Base-by-base conservation (phyloP, 2,797 vertebrate species). In the Neosilurus hyrtlii region DNA sequence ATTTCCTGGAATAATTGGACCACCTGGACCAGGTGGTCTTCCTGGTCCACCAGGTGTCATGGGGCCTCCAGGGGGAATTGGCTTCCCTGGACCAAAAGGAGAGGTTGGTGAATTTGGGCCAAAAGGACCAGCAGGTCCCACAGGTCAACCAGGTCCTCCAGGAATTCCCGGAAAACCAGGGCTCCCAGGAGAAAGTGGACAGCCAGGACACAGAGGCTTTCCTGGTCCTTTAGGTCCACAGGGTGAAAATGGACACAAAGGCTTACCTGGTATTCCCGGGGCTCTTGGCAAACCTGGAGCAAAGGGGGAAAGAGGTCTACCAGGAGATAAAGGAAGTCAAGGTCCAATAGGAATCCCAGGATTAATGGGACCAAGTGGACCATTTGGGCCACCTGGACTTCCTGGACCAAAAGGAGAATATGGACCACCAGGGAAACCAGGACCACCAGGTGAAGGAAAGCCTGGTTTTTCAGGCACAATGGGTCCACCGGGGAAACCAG, bases 281-380 rank as follows among this genome's bases (percentile, higher is more conserved):
- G 88, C 88, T 51, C 88, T 90, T 0, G 98, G 97, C 67, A 90
- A 96, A 0, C 89, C 94, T 67, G 97, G 97, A 73, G 88, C 91
- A 0, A 97, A 96, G 91, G 97, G 96, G 18, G 96, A 97, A 83
- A 91, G 83, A 0, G 98, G 97, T 79, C 91, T 94, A 15, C 91
- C 94, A 0, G 98, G 97, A 0, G 94, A 94, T 0, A 95, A 93
- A 89, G 98, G 98, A 0, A 89, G 93, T 6, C 96, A 97, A 87
- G 98, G 98, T 0, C 95, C 96, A 61, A 92, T 95, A 0, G 98
- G 98, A 86, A 99, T 99, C 84, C 98, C 98, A 0, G 98, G 98
- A 75, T 94, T 97, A 10, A 89, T 91, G 0, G 98, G 98, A 74
- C 95, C 96, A 37, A 95, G 96, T 0, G 98, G 98, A 11, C 96